Conservation (phyloP, 2,888 invertebrate species). For the Escarpia spicata region DNA sequence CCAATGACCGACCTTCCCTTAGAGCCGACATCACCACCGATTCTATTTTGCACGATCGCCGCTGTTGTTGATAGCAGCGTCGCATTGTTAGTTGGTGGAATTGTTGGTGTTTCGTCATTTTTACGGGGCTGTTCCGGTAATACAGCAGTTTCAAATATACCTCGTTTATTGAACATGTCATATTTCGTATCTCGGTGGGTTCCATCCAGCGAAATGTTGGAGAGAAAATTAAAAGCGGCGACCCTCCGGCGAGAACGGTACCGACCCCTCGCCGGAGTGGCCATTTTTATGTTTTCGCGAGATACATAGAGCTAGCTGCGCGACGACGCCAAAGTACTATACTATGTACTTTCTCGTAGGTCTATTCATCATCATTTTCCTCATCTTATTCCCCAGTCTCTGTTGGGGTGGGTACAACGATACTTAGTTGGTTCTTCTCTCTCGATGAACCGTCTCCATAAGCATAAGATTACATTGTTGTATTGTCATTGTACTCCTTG, state of each 20-base stretch:
- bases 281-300: neutral
- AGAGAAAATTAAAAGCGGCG: conserved; percentile 43
- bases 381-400: too few species aligned
- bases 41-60: neutral
- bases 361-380: too few species aligned
- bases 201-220: conserved; percentile 45
- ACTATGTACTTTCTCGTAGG: neutral
- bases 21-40: neutral
- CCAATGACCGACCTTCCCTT: neutral
- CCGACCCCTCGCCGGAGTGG: conserved; percentile 16
- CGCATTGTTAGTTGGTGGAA: neutral
- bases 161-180: conserved; percentile 27
- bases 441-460: too few species aligned
- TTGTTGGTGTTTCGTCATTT: neutral
- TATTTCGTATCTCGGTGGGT: conserved; percentile 43
- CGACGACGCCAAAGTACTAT: neutral
- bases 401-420: too few species aligned
- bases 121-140: neutral
- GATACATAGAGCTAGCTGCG: neutral
- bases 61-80: neutral
- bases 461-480: too few species aligned
- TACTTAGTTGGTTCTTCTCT: too few species aligned
- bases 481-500: too few species aligned
- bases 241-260: conserved; percentile 34
- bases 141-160: conserved; percentile 20